A percentile compares a stretch with the other conserved stretches of the same genome.
Conservation (phyloP, 2,113 vertebrate species). For the Perca fluviatilis region DNA sequence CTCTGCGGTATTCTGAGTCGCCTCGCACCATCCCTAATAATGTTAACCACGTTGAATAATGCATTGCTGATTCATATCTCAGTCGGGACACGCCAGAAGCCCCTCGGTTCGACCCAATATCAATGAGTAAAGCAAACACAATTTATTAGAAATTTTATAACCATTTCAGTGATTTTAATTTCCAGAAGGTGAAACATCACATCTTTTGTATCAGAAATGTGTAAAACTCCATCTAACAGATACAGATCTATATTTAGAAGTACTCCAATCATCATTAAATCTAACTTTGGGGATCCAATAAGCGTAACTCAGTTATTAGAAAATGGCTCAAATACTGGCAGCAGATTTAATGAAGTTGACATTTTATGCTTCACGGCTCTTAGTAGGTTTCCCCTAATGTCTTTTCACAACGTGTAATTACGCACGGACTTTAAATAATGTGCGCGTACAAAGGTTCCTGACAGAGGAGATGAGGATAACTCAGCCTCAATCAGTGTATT, state of each 20-base stretch:
- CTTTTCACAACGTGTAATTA: conserved; percentile 69
- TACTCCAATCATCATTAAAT: conserved; percentile 46
- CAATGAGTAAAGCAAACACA: conserved; percentile 26
- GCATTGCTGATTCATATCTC: conserved; percentile 36
- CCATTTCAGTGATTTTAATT: neutral
- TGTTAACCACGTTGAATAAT: conserved; percentile 63
- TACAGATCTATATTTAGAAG: conserved; percentile 30
- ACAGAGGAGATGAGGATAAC: conserved; percentile 57
- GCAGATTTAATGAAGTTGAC: conserved; percentile 75
- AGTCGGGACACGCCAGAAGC: neutral
- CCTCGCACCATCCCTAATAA: conserved; percentile 39
- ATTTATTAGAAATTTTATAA: neutral
- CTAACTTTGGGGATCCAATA: conserved; percentile 43
- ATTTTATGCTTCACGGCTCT: conserved; percentile 69
- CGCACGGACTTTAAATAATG: conserved; percentile 58
- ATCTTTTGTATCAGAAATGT: neutral
- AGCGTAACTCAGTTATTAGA: conserved; percentile 37
- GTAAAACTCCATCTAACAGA: neutral
- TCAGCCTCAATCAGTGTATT: conserved; percentile 67
- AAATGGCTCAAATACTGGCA: conserved; percentile 47
- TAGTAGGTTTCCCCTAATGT: conserved; percentile 62
- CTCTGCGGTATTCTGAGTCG: conserved; percentile 24
- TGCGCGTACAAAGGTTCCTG: conserved; percentile 49
- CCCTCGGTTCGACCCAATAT: neutral
- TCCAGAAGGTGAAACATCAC: neutral